Evolutionary conservation across 1,140 invertebrate species (phyloP).

Genomic region (Magallana gigas): DNA sequence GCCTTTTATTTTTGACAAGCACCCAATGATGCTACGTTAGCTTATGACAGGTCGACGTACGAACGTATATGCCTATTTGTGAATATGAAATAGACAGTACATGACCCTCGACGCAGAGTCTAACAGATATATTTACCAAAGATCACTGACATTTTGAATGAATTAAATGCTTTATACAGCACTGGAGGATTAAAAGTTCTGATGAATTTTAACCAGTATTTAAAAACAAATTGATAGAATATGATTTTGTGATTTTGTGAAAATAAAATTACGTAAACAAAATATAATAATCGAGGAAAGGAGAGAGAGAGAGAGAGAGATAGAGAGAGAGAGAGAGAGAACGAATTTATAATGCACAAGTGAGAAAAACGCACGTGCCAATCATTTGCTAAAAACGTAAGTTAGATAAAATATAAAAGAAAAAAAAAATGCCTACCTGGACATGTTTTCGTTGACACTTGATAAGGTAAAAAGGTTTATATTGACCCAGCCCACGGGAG

Average conservation of each 20-base stretch:
- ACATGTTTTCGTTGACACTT: conserved; percentile 12
- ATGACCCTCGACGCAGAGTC: neutral
- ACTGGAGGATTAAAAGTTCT: too few species aligned
- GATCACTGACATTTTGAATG: conserved; percentile 21
- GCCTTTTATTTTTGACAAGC: neutral
- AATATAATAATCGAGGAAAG: neutral
- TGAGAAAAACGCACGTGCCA: neutral
- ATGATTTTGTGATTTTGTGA: too few species aligned
- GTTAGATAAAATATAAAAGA: neutral
- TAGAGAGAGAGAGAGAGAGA: neutral
- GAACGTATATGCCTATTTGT: neutral
- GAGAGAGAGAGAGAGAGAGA: conserved; percentile 14
- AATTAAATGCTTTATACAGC: neutral
- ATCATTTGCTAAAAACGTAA: neutral
- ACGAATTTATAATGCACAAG: neutral
- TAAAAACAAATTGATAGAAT: too few species aligned
- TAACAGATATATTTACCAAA: neutral
- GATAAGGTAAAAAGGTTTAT: conserved; percentile 4
- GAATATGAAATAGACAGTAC: neutral
- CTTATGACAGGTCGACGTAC: neutral
- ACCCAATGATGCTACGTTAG: neutral
- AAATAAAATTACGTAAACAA: neutral
- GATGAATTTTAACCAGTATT: too few species aligned
- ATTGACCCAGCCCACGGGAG: neutral
- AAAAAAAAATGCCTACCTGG: neutral